Evolutionary conservation across 2,797 vertebrate species (phyloP), one percentile per base, ranked within the genome.

Genomic region (Yasuhikotakia modesta): DNA sequence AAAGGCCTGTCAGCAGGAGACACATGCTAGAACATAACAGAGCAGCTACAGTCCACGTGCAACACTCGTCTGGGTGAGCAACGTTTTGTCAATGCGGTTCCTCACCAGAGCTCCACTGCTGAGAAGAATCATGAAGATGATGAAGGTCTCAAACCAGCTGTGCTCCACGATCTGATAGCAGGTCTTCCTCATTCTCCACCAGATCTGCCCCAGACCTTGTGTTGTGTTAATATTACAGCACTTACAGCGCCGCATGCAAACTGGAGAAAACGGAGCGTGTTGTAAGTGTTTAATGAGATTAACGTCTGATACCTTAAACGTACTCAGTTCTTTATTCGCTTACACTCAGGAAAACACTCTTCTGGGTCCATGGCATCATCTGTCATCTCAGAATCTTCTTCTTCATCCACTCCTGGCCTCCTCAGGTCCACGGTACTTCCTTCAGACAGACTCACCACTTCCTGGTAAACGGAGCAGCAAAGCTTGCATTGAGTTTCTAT

Each of bases 391-490:
- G 94, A 95, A 14, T 94, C 89, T 84, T 95, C 91, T 79, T 97
- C 96, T 75, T 94, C 87, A 73, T 96, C 94, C 43, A 97, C 96
- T 2, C 94, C 92, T 0, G 96, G 94, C 84, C 95, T 97, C 87
- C 94, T 95, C 87, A 99, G 90, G 86, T 99, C 98, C 80, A 97
- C 97, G 0, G 98, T 99, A 90, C 97, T 99, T 78, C 96, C 97
- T 89, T 99, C 97, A 1, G 98, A 99, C 75, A 95, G 90, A 83
- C 96, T 99, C 88, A 89, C 52, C 8, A 91, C 90, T 86, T 97
- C 96, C 82, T 89, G 81, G 58, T 22, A 43, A 52, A 73, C 12
- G 16, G 35, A 32, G 79, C 7, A 70, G 30, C 24, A 27, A 17
- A 60, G 3, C 19, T 53, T 32, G 10, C 16, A 27, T 50, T 81